Conservation (phyloP, 92 coral and sea anemone species). For the Phenganax stokvisi region DNA sequence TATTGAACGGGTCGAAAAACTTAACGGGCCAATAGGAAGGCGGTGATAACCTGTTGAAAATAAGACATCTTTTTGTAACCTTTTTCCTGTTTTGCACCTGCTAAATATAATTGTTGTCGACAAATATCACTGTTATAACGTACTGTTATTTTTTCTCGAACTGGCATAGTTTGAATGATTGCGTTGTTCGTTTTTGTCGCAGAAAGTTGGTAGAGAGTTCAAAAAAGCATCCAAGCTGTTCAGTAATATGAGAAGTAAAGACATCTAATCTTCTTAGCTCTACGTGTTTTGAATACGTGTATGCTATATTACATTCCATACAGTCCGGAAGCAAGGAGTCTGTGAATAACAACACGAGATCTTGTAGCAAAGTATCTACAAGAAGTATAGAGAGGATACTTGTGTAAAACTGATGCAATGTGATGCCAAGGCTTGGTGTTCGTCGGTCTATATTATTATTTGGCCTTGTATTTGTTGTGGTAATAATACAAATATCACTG, state of each 20-base stretch:
- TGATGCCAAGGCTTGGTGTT: conserved; percentile 19
- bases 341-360: not conserved
- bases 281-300: not conserved
- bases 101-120: too few species aligned
- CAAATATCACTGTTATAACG: too few species aligned
- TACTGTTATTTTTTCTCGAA: too few species aligned
- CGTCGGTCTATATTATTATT: conserved; percentile 2
- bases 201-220: too few species aligned
- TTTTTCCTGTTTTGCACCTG: too few species aligned
- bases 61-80: too few species aligned
- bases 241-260: not conserved
- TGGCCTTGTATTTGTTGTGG: conserved; percentile 1
- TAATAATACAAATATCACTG: conserved; percentile 21
- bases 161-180: too few species aligned
- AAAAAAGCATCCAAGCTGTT: not conserved
- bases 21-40: not conserved
- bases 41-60: conserved; percentile 19
- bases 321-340: not conserved
- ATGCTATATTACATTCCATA: not conserved
- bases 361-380: not conserved
- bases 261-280: not conserved
- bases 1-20: conserved; percentile 15
- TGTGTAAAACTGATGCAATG: not conserved
- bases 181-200: too few species aligned
- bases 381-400: not conserved